A percentile compares a stretch with the other conserved stretches of the same genome.
phyloP scores from a whole-genome alignment of 2,888 invertebrate genomes.

The Neelides folsomi region DNA sequence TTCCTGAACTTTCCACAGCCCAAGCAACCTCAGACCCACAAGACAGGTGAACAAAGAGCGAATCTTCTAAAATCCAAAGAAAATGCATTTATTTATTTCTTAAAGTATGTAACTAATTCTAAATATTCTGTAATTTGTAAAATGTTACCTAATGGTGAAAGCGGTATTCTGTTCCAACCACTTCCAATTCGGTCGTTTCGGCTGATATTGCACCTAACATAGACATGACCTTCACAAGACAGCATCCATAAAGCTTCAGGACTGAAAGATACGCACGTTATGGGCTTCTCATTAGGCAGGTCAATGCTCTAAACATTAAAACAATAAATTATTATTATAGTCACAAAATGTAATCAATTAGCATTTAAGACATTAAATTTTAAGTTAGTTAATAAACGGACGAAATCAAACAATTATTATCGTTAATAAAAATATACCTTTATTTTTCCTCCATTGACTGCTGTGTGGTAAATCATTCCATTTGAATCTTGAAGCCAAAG shows the following conservation, averaged over 20 bases:
- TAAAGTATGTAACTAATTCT: too few relatives aligned
- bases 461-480: slow-evolving; percentile 13
- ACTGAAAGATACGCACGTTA: slow-evolving; percentile 36
- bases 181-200: slow-evolving; percentile 37
- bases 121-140: not conserved
- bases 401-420: not conserved
- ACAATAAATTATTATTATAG: slow-evolving; percentile 2
- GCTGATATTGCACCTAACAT: slow-evolving; percentile 39
- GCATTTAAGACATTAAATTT: not conserved
- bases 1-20: slow-evolving; percentile 41
- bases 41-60: slow-evolving; percentile 38
- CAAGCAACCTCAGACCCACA: slow-evolving; percentile 42
- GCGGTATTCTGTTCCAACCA: slow-evolving; percentile 39
- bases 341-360: not conserved
- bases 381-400: not conserved
- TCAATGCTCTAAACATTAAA: not conserved
- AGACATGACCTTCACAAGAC: slow-evolving; percentile 38
- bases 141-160: slow-evolving; percentile 34
- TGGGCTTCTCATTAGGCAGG: not conserved
- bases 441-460: slow-evolving; percentile 8
- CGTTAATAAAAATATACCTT: too few relatives aligned
- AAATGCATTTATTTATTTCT: too few relatives aligned
- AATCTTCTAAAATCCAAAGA: slow-evolving; percentile 34
- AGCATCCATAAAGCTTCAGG: slow-evolving; percentile 41
- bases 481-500: slow-evolving; percentile 18